phyloP scores from a whole-genome alignment of 2,113 vertebrate species.

The Sardina pilchardus region DNA sequence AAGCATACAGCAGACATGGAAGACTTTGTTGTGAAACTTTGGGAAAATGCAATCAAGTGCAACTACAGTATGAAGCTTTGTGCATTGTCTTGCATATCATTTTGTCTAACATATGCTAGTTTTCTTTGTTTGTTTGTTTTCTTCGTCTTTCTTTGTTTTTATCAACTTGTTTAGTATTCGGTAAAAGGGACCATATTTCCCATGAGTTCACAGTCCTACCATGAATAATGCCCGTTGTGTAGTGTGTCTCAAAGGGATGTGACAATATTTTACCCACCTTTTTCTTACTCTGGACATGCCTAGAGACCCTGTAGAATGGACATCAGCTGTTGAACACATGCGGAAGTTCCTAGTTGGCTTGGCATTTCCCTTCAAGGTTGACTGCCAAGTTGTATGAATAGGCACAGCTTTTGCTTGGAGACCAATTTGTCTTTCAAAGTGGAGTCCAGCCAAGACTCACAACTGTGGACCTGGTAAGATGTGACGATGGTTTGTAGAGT shows the following conservation, averaged over 20 bases:
- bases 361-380: conserved; percentile 42
- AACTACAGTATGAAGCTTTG: too few species aligned
- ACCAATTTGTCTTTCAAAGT: conserved; percentile 52
- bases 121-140: too few species aligned
- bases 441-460: conserved; percentile 42
- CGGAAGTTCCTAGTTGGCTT: conserved; percentile 49
- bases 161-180: too few species aligned
- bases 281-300: background rate
- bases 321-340: conserved; percentile 36
- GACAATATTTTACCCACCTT: background rate
- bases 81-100: too few species aligned
- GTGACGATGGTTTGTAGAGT: background rate
- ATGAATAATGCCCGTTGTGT: too few species aligned
- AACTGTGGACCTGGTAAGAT: background rate
- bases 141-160: too few species aligned
- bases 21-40: background rate
- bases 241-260: background rate
- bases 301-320: conserved; percentile 17
- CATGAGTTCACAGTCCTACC: too few species aligned
- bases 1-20: too few species aligned
- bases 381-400: conserved; percentile 62
- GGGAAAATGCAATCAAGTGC: too few species aligned
- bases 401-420: conserved; percentile 52
- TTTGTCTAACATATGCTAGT: too few species aligned
- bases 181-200: too few species aligned